A percentile compares a stretch with the other conserved stretches of the same genome.
These are phyloP conservation scores for Sminthopsis crassicaudata DNA, from an alignment of 2,113 vertebrate genomes.

Conservation along the genomic window DNA sequence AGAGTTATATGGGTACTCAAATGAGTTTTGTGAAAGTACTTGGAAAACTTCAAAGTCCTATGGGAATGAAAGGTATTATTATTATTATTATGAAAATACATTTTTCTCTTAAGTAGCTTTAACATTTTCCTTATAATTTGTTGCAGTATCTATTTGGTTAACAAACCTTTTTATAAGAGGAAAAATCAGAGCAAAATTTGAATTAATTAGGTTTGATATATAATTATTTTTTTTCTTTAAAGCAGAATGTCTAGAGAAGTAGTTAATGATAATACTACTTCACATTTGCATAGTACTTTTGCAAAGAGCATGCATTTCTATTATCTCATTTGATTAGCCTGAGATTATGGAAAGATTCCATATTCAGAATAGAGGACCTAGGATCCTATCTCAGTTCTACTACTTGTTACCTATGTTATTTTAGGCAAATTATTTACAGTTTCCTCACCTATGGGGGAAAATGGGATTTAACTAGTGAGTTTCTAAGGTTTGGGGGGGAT, in stretches of 20 bases:
- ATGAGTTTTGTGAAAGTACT: background rate
- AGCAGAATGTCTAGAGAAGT: constrained; percentile 2
- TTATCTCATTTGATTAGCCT: background rate
- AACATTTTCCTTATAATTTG: background rate
- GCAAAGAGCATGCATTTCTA: background rate
- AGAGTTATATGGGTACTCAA: background rate
- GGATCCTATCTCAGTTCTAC: background rate
- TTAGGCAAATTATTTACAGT: background rate
- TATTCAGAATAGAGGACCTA: background rate
- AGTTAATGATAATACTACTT: background rate
- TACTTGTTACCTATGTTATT: background rate
- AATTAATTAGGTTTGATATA: background rate
- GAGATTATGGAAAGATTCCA: background rate
- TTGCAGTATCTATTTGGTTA: background rate
- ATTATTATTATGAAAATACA: background rate
- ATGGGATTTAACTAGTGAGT: background rate
- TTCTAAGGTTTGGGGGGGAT: background rate
- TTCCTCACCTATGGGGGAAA: background rate
- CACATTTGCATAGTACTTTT: background rate
- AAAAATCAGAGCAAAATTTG: background rate
- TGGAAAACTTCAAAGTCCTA: background rate
- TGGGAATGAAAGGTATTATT: background rate
- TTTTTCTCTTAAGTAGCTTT: constrained; percentile 1
- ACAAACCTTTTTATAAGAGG: background rate
- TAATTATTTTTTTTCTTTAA: constrained; percentile 6